These are phyloP conservation scores for Pelvicachromis taeniatus DNA, from an alignment of 2,113 vertebrate genomes.

Conservation along the genomic window DNA sequence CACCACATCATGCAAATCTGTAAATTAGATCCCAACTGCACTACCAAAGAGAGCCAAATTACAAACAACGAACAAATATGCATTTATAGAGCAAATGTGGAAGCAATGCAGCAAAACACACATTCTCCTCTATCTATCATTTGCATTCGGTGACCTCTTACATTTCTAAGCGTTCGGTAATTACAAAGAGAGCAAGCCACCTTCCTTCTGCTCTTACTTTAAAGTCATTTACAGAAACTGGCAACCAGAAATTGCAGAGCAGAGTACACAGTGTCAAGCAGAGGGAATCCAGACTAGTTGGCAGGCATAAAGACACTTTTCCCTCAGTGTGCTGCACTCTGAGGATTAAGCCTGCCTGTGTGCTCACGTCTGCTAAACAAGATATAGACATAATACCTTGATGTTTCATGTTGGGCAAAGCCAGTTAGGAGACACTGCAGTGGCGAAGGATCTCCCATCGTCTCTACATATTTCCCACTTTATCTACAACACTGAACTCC, in stretches of 20 bases:
- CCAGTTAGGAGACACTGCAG: neutral
- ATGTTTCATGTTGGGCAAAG: slow-evolving; percentile 12
- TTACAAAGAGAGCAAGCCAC: slow-evolving; percentile 11
- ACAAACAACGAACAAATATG: neutral
- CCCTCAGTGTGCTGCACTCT: slow-evolving; percentile 28
- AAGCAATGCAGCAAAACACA: neutral
- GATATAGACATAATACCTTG: slow-evolving; percentile 52
- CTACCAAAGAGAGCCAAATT: neutral
- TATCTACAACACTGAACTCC: neutral
- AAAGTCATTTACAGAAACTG: slow-evolving; percentile 29
- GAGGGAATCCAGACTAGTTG: slow-evolving; percentile 58
- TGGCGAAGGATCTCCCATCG: neutral
- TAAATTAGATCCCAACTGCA: neutral
- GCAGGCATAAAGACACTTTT: slow-evolving; percentile 44
- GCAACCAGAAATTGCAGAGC: slow-evolving; percentile 27
- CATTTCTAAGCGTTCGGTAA: slow-evolving; percentile 15
- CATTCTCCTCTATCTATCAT: neutral
- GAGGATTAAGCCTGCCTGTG: slow-evolving; percentile 51
- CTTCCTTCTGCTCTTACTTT: slow-evolving; percentile 4
- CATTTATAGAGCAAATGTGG: neutral
- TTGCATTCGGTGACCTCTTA: slow-evolving; percentile 15
- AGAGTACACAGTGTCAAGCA: slow-evolving; percentile 7
- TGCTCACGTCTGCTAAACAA: slow-evolving; percentile 48
- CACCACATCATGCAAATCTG: neutral
- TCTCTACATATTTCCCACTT: neutral